Evolutionary conservation across 2,888 invertebrate genomes (phyloP).

Genomic region (Notodonta ziczac): DNA sequence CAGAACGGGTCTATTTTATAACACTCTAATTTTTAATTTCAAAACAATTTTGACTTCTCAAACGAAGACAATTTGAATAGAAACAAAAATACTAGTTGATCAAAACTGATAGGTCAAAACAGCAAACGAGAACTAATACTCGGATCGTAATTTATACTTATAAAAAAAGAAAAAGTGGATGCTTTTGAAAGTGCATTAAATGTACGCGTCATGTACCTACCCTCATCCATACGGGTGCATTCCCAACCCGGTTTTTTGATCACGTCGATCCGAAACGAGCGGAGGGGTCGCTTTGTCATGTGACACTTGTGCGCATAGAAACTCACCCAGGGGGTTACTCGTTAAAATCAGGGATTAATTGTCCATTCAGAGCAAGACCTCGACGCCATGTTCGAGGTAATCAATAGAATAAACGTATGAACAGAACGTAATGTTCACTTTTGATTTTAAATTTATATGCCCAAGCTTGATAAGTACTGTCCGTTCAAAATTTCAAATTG

Average conservation of each 20-base stretch:
- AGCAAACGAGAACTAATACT: too few species aligned
- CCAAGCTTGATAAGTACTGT: too few species aligned
- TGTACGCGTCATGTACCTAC: constrained; percentile 27
- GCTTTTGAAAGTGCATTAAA: constrained; percentile 16
- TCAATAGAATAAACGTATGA: constrained; percentile 36
- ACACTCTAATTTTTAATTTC: too few species aligned
- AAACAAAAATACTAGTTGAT: too few species aligned
- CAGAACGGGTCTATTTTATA: too few species aligned
- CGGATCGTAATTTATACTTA: neutral
- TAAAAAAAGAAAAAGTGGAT: constrained; percentile 10
- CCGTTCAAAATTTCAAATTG: too few species aligned
- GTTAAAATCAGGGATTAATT: constrained; percentile 73
- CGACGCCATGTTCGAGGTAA: constrained; percentile 30
- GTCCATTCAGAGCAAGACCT: constrained; percentile 58
- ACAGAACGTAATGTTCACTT: constrained; percentile 1
- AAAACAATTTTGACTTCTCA: too few species aligned
- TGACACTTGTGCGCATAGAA: constrained; percentile 79
- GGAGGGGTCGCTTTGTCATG: constrained; percentile 79
- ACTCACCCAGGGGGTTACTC: constrained; percentile 72
- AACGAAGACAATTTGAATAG: too few species aligned
- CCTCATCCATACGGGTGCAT: constrained; percentile 71
- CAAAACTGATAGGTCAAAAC: too few species aligned
- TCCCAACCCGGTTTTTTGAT: constrained; percentile 76
- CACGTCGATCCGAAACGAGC: constrained; percentile 69
- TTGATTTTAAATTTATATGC: neutral